Evolutionary conservation across 2,888 invertebrate species (phyloP).

Genomic region (Micoletzkya japonica): DNA sequence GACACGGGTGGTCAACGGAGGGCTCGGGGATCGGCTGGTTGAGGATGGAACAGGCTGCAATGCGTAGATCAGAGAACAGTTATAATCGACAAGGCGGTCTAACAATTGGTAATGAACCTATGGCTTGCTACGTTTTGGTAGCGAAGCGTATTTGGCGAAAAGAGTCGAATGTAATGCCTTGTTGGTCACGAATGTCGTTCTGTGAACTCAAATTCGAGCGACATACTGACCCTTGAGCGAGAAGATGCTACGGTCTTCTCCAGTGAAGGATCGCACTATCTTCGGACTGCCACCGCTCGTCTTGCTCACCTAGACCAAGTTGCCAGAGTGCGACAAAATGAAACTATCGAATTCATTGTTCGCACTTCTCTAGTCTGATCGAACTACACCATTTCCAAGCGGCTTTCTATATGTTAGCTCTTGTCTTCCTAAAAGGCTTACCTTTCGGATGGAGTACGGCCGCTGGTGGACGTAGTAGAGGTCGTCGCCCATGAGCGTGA

Average conservation of each 20-base stretch:
- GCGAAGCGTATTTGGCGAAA: no score
- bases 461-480: slow-evolving; percentile 98
- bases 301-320: slow-evolving; percentile 73
- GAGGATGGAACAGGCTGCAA: slow-evolving; percentile 49
- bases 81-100: slow-evolving; percentile 2
- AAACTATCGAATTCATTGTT: no score
- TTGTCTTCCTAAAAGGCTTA: not conserved
- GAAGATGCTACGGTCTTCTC: slow-evolving; percentile 57
- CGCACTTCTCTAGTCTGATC: not conserved
- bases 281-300: slow-evolving; percentile 73
- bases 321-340: no score
- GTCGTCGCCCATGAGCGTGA: slow-evolving; percentile 71
- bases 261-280: slow-evolving; percentile 53
- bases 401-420: not conserved
- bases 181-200: not conserved
- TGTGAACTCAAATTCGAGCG: not conserved
- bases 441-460: slow-evolving; percentile 82
- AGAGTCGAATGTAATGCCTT: no score
- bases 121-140: no score
- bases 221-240: slow-evolving; percentile 47
- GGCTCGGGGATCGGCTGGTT: slow-evolving; percentile 61
- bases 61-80: not conserved
- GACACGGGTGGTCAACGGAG: slow-evolving; percentile 56
- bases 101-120: no score
- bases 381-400: not conserved